A percentile compares a stretch with the other conserved stretches of the same genome.
These are phyloP conservation scores for Cygnus buccinator DNA, from an alignment of 2,113 vertebrate species.

Conservation along the genomic window DNA sequence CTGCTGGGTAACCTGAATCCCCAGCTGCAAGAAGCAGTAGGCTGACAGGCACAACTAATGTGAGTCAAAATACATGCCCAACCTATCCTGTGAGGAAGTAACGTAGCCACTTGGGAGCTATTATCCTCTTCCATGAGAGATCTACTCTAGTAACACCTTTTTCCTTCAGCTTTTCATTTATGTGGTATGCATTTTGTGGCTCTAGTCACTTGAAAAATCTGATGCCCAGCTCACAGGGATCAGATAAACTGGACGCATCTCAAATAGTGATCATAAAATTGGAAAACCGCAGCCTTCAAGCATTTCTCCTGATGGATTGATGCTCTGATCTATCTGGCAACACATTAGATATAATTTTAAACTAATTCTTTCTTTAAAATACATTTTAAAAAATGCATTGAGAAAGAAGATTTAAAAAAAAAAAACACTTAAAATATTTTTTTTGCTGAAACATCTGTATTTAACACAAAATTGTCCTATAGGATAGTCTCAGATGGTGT, in stretches of 20 bases:
- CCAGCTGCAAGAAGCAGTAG: not conserved
- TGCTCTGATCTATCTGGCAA: not conserved
- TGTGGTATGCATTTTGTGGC: not conserved
- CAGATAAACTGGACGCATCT: not conserved
- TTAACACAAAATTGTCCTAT: not conserved
- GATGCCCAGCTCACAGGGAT: rapidly evolving
- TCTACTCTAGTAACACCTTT: not conserved
- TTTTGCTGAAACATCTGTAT: not conserved
- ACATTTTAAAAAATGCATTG: not conserved
- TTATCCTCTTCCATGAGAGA: not conserved
- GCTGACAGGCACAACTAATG: not conserved
- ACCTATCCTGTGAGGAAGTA: not conserved
- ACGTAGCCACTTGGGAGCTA: not conserved
- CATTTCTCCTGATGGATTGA: not conserved
- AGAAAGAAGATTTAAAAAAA: not conserved
- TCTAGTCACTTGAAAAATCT: not conserved
- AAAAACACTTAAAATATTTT: not conserved
- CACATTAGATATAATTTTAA: not conserved
- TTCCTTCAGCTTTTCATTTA: not conserved
- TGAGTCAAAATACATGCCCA: not conserved
- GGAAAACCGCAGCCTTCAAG: not conserved
- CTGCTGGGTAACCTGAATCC: not conserved
- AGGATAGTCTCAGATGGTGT: not conserved
- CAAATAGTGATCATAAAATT: not conserved
- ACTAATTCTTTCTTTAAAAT: not conserved